These are phyloP conservation scores for Ctenicera cuprea DNA, from an alignment of 2,888 invertebrate genomes.

Conservation along the genomic window DNA sequence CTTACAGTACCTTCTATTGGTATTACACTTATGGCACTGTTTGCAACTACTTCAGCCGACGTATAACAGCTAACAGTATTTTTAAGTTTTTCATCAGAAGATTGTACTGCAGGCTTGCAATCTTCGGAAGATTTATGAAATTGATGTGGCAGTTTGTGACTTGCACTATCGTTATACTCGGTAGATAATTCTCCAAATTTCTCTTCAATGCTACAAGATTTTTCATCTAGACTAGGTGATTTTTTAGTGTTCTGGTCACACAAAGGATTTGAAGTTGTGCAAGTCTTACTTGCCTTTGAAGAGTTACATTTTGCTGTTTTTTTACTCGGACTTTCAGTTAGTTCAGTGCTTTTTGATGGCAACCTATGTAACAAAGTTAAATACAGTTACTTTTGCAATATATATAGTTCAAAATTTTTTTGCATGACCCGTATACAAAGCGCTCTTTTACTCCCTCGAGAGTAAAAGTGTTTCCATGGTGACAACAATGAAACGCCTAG, in stretches of 20 bases:
- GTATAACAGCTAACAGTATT: not conserved
- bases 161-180: not conserved
- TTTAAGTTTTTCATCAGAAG: not conserved
- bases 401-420: not conserved
- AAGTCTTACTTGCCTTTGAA: not conserved
- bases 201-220: not conserved
- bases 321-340: no score
- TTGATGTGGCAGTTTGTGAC: not conserved
- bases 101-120: not conserved
- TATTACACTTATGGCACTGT: not conserved
- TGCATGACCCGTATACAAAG: no score
- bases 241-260: not conserved
- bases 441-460: no score
- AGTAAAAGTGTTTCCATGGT: no score
- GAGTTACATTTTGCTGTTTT: no score
- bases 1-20: not conserved
- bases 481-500: no score
- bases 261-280: not conserved
- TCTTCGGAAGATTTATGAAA: not conserved
- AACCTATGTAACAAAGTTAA: no score
- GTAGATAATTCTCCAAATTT: constrained; percentile 14
- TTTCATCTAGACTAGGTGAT: not conserved
- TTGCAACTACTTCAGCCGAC: not conserved
- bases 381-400: not conserved
- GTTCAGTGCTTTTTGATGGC: no score